Percentiles rank a stretch among this genome's conserved stretches.
Conservation (phyloP, 2,113 vertebrate genomes). For the Rhadina sibilatrix region DNA sequence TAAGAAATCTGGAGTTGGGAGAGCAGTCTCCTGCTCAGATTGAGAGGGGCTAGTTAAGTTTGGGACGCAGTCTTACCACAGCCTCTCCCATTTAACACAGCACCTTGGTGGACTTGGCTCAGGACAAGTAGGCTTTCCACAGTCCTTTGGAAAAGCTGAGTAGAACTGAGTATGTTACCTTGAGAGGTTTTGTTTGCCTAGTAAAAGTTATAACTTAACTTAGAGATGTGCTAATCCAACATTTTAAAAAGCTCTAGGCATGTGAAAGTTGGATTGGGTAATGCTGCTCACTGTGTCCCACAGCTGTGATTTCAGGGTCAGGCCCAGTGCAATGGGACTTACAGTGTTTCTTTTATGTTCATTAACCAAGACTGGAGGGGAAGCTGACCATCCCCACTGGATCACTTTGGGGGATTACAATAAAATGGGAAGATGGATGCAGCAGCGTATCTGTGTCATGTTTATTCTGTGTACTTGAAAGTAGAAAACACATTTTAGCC, state of each 20-base stretch:
- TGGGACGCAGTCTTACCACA: neutral
- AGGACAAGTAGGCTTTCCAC: neutral
- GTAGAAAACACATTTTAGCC: neutral
- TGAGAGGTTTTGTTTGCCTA: neutral
- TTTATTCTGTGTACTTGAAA: neutral
- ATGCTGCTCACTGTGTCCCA: neutral
- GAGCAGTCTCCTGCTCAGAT: neutral
- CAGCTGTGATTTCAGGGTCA: neutral
- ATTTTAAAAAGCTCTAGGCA: neutral
- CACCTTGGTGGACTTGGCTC: neutral
- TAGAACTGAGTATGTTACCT: neutral
- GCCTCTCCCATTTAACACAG: neutral
- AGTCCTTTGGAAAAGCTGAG: neutral
- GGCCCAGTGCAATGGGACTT: neutral
- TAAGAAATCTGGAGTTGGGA: neutral
- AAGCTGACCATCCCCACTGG: neutral
- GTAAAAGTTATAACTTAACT: neutral
- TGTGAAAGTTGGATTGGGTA: neutral
- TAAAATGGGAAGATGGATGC: slow-evolving; percentile 36
- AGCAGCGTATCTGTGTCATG: neutral
- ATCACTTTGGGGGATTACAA: neutral
- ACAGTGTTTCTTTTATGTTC: neutral
- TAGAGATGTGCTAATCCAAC: neutral
- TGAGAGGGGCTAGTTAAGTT: neutral
- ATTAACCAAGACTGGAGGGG: neutral